Conservation (phyloP, 2,113 vertebrate species). For the Ictalurus punctatus region DNA sequence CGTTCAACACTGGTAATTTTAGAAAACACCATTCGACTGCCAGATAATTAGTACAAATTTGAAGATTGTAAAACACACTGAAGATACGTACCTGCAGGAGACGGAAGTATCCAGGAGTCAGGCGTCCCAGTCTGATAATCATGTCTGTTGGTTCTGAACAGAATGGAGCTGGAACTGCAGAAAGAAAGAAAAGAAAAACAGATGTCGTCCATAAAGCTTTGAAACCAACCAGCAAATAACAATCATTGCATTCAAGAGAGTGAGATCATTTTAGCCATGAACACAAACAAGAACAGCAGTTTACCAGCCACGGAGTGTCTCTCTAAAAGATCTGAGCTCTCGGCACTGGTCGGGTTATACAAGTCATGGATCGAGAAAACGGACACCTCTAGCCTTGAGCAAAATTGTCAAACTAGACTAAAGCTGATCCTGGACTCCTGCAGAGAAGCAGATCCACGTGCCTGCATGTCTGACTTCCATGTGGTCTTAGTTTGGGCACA, state of each 20-base stretch:
- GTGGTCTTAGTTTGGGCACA: constrained; percentile 41
- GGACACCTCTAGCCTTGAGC: constrained; percentile 55
- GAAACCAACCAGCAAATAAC: not conserved
- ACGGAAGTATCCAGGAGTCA: constrained; percentile 92
- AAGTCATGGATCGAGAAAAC: constrained; percentile 42
- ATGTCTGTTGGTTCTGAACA: constrained; percentile 59
- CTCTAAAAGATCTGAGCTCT: not conserved
- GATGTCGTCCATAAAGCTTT: not conserved
- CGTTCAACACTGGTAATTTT: not conserved
- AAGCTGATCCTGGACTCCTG: not conserved
- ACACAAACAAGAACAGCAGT: not conserved
- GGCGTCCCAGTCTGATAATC: constrained; percentile 85
- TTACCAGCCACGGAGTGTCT: not conserved
- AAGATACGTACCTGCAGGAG: constrained; percentile 81
- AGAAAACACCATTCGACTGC: not conserved
- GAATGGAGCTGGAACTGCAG: not conserved
- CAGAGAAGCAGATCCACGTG: not conserved
- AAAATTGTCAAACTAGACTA: not conserved
- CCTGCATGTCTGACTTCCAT: constrained; percentile 14
- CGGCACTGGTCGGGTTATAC: not conserved
- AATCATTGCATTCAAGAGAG: not conserved
- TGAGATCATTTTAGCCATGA: not conserved
- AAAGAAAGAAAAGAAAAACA: not conserved
- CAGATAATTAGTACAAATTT: not conserved
- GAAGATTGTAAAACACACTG: not conserved